phyloP scores from a whole-genome alignment of 2,113 vertebrate species.

The Glaucomys volans region DNA sequence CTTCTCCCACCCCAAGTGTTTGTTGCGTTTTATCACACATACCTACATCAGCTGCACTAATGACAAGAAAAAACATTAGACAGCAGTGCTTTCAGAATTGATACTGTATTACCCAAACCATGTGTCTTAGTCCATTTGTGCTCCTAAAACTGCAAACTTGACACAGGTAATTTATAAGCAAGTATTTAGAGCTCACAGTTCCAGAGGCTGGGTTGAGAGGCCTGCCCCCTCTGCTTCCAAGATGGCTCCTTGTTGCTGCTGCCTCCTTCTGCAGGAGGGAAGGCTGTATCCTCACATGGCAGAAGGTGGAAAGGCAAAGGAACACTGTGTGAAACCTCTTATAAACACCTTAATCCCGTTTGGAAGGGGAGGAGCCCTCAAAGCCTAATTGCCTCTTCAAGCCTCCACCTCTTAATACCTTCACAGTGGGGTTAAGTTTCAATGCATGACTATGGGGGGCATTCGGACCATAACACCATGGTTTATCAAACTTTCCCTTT shows the following conservation, averaged over 20 bases:
- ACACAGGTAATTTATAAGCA: neutral
- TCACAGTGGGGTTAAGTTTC: neutral
- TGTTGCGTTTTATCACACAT: neutral
- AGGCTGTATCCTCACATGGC: neutral
- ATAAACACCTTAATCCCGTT: neutral
- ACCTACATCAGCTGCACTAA: neutral
- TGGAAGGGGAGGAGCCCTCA: no score
- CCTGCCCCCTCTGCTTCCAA: neutral
- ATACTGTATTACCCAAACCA: neutral
- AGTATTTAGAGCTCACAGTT: neutral
- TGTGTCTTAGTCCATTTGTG: neutral
- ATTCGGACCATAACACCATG: neutral
- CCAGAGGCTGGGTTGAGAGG: neutral
- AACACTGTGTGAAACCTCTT: neutral
- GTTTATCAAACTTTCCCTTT: neutral
- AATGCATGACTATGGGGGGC: no score
- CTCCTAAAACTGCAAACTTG: neutral
- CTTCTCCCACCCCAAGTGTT: neutral
- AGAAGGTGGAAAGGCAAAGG: neutral
- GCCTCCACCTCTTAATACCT: neutral
- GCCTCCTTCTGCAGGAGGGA: neutral
- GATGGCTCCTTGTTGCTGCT: neutral
- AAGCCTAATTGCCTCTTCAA: neutral
- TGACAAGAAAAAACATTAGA: neutral
- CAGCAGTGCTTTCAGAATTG: neutral